Evolutionary conservation across 2,113 vertebrate genomes (phyloP), one percentile per base, ranked within the genome.

Genomic region (Ia io): DNA sequence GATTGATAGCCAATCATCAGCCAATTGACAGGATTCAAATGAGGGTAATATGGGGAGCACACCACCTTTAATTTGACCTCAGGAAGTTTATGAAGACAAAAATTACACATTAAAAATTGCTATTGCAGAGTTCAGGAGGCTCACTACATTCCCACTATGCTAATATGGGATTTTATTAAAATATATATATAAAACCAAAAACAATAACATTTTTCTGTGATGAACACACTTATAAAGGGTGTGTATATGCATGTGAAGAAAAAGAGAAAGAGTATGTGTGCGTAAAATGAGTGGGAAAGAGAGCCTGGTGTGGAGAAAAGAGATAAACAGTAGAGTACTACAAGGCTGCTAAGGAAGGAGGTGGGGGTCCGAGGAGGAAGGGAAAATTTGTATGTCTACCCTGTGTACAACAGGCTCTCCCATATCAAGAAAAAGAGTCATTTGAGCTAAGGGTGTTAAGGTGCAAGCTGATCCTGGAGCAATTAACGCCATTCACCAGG

Each of bases 161-260:
- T 49, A 65, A 63, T 56, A 13, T 30, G 30, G n/a, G 74, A 23
- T 73, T 73, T 88, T 74, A 70, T 71, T 59, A 90, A 25, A 59
- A 90, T 5, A 94, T 53, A 84, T 67, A 78, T 1, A 82, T 6
- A 93, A 65, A 91, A 84, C 23, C 77, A 88, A 4, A 23, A 87
- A 47, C 2, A 69, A 32, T 44, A 51, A 78, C 12, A 32, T 28
- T 76, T 88, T 65, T 77, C 63, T 78, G 44, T 49, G 59, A 74
- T 40, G 73, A 71, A 28, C 8, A 71, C 22, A 59, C 18, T 13
- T 65, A 23, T 32, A 76, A 90, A 94, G 76, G 56, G 2, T 42
- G 23, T 78, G 1, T 42, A 47, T 12, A 30, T 12, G 12, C 10
- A 61, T 2, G 2, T 7, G 14, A 86, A 49, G 78, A 32, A 30